Conservation (phyloP, 2,797 vertebrate genomes). For the Rhadinocentrus ornatus region DNA sequence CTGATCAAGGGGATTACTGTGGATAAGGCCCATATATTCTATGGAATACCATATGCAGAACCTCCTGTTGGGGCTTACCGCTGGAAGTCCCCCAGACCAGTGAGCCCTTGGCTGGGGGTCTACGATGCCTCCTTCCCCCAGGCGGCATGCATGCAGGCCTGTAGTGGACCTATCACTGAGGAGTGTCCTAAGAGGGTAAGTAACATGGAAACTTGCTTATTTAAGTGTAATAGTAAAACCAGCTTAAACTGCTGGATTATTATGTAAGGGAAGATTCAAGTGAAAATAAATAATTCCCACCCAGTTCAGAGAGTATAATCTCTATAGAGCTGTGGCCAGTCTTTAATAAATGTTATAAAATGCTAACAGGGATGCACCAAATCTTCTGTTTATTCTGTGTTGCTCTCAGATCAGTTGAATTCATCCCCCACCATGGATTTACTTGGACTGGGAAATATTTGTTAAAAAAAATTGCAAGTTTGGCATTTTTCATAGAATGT, state of each 20-base stretch:
- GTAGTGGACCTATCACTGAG: slow-evolving; percentile 59
- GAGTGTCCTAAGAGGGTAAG: slow-evolving; percentile 78
- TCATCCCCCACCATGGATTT: neutral
- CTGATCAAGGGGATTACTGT: slow-evolving; percentile 68
- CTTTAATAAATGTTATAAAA: neutral
- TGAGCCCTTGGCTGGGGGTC: slow-evolving; percentile 70
- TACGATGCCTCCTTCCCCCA: slow-evolving; percentile 80
- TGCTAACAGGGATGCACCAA: neutral
- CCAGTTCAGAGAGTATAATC: neutral
- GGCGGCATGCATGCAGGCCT: slow-evolving; percentile 80
- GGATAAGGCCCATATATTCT: slow-evolving; percentile 81
- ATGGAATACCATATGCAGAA: slow-evolving; percentile 81
- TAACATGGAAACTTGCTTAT: neutral
- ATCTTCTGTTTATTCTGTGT: neutral
- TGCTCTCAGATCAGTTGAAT: neutral
- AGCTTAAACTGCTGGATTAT: neutral
- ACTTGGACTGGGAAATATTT: too few relatives aligned
- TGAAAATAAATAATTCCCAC: neutral
- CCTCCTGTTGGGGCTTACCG: slow-evolving; percentile 79
- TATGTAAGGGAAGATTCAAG: neutral
- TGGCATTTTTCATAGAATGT: too few relatives aligned
- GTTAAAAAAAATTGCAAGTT: too few relatives aligned
- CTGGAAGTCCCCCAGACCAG: slow-evolving; percentile 78
- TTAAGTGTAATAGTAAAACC: neutral
- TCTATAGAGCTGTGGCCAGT: neutral